These are phyloP conservation scores for Nibea albiflora DNA, from an alignment of 2,113 vertebrate species.

Conservation along the genomic window DNA sequence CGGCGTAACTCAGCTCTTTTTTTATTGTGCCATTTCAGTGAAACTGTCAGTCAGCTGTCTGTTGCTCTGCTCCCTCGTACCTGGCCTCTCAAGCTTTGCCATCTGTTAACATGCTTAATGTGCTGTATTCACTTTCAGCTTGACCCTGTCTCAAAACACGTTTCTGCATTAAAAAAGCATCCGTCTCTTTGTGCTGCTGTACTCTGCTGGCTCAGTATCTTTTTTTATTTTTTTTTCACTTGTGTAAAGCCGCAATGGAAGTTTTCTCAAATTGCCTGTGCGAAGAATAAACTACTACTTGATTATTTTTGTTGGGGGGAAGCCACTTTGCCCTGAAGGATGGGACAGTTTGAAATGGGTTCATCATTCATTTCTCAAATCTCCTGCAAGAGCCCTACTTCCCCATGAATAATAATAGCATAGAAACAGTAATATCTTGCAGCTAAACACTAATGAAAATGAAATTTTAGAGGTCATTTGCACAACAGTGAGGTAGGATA, in stretches of 20 bases:
- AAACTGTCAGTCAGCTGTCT: conserved; percentile 50
- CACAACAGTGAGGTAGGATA: conserved; percentile 55
- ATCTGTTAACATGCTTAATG: conserved; percentile 61
- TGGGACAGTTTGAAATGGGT: conserved; percentile 55
- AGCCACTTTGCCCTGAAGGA: conserved; percentile 36
- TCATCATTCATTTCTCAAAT: conserved; percentile 65
- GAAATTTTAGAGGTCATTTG: conserved; percentile 56
- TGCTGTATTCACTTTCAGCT: conserved; percentile 49
- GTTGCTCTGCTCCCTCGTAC: conserved; percentile 44
- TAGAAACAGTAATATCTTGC: conserved; percentile 52
- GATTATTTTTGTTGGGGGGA: conserved; percentile 47
- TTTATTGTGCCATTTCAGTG: conserved; percentile 49
- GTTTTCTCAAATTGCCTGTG: conserved; percentile 50
- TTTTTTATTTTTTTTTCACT: conserved; percentile 55
- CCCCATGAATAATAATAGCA: conserved; percentile 70
- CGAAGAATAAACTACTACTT: conserved; percentile 56
- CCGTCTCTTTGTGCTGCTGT: conserved; percentile 22
- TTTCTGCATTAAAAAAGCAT: conserved; percentile 51
- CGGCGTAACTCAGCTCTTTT: neutral
- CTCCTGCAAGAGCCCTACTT: conserved; percentile 47
- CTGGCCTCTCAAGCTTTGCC: conserved; percentile 50
- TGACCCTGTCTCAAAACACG: conserved; percentile 59
- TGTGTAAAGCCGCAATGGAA: conserved; percentile 31
- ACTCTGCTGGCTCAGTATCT: conserved; percentile 38
- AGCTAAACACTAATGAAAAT: conserved; percentile 61